phyloP scores from a whole-genome alignment of 2,888 invertebrate genomes.

The Lasioglossum marginatum region DNA sequence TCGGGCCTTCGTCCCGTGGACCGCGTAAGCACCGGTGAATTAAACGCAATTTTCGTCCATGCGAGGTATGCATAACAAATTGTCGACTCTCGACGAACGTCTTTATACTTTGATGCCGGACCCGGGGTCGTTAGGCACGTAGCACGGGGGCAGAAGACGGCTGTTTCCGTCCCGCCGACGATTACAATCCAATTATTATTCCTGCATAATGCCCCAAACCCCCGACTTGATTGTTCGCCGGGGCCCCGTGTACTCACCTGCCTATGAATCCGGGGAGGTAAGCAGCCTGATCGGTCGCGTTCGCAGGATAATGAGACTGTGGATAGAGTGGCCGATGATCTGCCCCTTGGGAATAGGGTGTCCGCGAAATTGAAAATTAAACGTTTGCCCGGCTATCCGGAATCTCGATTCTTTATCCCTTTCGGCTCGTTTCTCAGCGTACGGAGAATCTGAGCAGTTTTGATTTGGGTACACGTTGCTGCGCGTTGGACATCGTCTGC shows the following conservation, averaged over 20 bases:
- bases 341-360: background rate
- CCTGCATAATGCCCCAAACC: conserved; percentile 69
- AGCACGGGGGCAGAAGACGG: conserved; percentile 59
- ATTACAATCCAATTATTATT: conserved; percentile 81
- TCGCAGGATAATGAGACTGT: conserved; percentile 56
- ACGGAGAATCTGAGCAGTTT: background rate
- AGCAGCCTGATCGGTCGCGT: conserved; percentile 58
- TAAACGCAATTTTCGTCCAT: conserved; percentile 78
- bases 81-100: conserved; percentile 71
- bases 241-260: conserved; percentile 65
- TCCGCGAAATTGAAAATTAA: conserved; percentile 74
- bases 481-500: background rate
- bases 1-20: conserved; percentile 27
- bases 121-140: conserved; percentile 62
- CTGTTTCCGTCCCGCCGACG: conserved; percentile 71
- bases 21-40: conserved; percentile 71
- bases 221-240: background rate
- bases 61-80: conserved; percentile 79
- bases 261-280: conserved; percentile 29
- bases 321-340: conserved; percentile 29
- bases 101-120: conserved; percentile 72
- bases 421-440: background rate
- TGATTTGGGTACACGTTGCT: fast-evolving
- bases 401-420: background rate
- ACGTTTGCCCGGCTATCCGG: conserved; percentile 39